Percentiles rank a stretch among this genome's conserved stretches.
phyloP scores from a whole-genome alignment of 2,888 invertebrate species.

The Pardosa pseudoannulata region DNA sequence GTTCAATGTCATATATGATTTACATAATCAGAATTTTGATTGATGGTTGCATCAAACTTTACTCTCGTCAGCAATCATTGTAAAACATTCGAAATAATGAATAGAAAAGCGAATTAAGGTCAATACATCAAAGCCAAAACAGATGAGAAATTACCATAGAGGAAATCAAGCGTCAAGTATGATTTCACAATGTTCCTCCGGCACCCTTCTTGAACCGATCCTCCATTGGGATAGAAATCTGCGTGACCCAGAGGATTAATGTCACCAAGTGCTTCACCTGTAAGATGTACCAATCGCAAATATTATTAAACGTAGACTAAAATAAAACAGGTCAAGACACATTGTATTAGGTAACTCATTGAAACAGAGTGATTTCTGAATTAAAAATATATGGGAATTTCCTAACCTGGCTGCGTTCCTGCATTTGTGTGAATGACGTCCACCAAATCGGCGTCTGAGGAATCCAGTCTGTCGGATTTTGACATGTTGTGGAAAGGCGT shows the following conservation, averaged over 20 bases:
- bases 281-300: not conserved
- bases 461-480: slow-evolving; percentile 33
- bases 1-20: no score
- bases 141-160: slow-evolving; percentile 56
- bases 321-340: no score
- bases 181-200: slow-evolving; percentile 44
- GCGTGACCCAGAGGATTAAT: slow-evolving; percentile 60
- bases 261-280: slow-evolving; percentile 46
- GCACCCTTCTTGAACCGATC: slow-evolving; percentile 39
- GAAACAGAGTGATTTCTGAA: no score
- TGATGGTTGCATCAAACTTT: no score
- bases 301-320: not conserved
- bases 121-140: not conserved
- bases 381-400: no score
- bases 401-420: slow-evolving; percentile 48
- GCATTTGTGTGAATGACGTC: slow-evolving; percentile 67
- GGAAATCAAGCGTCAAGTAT: slow-evolving; percentile 45
- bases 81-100: no score
- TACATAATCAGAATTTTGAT: no score
- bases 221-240: slow-evolving; percentile 67
- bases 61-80: no score
- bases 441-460: slow-evolving; percentile 46
- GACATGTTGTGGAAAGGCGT: slow-evolving; percentile 53
- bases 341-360: no score
- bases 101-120: no score